Evolutionary conservation across 2,888 invertebrate genomes (phyloP), one percentile per base, ranked within the genome.

Genomic region (Notodonta ziczac): DNA sequence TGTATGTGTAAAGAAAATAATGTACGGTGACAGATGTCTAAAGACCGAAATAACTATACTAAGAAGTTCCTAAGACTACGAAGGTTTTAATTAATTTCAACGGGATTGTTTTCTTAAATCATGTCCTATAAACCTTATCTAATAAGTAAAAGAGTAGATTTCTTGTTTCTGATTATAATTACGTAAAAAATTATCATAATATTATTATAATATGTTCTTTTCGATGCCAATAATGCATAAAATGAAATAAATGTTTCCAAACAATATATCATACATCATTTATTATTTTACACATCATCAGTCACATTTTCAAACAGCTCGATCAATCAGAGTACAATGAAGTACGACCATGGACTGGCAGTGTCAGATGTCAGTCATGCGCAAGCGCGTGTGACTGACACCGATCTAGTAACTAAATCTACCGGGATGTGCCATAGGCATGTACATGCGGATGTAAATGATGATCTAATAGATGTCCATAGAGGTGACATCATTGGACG

Each of bases 311-410:
- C 51, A 69, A 65, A 65, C 59, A 53, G 63, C 67, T 67, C 68
- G 62, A 73, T 72, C 61, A 66, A 61, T 65, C 39, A 58, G 60
- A 35, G 32, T 14, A 56, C 44, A 52, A 55, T 59, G 42, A 59
- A 62, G 51, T 58, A 63, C 71, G 67, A 10, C 2, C 12, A 35
- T 35, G 35, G 42, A 68, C 72, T 69, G 61, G 63, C 61, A 67
- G 83, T 84, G 77, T 88, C 81, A 74, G 72, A 70, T 88, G 77
- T 83, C 85, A 70, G 78, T 80, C 85, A 82, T 81, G 85, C 80
- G 79, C 76, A 66, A 50, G 73, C 76, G 78, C 85, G 76, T 85
- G 85, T 85, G 84, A 86, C 82, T 65, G 88, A 84, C 78, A 89
- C 84, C 74, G 81, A 87, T 88, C 80, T 74, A 58, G 88, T 80